These are phyloP conservation scores for Typhlomys cinereus DNA, from an alignment of 2,113 vertebrate species.

Conservation along the genomic window DNA sequence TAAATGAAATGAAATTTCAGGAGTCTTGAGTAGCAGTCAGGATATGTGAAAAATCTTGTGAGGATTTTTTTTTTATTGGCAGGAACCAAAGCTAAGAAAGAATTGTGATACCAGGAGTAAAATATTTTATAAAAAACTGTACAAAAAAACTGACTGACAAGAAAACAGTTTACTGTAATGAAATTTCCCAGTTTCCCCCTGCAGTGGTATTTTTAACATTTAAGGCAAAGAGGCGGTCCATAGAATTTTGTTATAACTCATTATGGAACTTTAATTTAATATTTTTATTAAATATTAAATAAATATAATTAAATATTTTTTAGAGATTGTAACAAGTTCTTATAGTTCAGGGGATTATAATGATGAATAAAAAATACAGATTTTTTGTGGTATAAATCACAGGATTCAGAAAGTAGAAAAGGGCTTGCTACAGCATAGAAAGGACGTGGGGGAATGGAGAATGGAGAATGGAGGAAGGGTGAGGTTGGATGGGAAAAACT, in stretches of 20 bases:
- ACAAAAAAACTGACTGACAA: neutral
- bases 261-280: neutral
- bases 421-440: neutral
- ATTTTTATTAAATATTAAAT: neutral
- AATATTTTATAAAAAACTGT: neutral
- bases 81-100: slow-evolving; percentile 30
- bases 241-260: neutral
- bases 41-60: slow-evolving; percentile 10
- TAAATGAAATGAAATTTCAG: slow-evolving; percentile 50
- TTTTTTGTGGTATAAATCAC: neutral
- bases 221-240: neutral
- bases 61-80: slow-evolving; percentile 18
- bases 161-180: neutral
- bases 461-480: neutral
- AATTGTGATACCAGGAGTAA: neutral
- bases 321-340: neutral
- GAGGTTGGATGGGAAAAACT: neutral
- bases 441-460: neutral
- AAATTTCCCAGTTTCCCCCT: neutral
- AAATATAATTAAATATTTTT: neutral
- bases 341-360: neutral
- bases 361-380: neutral
- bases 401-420: neutral
- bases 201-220: neutral
- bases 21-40: neutral